Base-by-base conservation (phyloP, 2,113 vertebrate species). In the Lagopus leucura region DNA sequence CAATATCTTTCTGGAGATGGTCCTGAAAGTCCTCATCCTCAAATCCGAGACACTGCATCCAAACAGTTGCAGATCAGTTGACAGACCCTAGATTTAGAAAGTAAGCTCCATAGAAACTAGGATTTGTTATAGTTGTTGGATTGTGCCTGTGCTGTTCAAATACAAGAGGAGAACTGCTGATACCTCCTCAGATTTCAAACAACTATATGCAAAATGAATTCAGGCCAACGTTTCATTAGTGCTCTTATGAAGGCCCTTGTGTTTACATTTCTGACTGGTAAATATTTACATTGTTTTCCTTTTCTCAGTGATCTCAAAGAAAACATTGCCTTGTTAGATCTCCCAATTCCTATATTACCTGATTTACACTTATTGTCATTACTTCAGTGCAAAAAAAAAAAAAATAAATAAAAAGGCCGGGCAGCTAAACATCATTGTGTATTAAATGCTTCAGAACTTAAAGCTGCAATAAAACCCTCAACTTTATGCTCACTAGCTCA, bases 391-490 rank as follows among this genome's bases (percentile, higher is more conserved):
- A 43, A 43, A 43, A 40, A 40, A 40, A 40, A 40, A 40, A 40
- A 12, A 38, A 38, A 38, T 42, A 15, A 43, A 43, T 16, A 43
- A 43, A 43, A 17, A 75, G 57, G 25, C 57, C 77, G 63, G 52
- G 52, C 43, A 83, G 61, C 76, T 95, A 32, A 94, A 94, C 43
- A 81, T 13, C 65, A 54, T 19, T 77, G 3, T 3, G 28, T 45
- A 81, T 81, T 86, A 95, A 94, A 86, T 1, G 4, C 82, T 93
- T 81, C 88, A 82, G 82, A 65, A 94, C 54, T 81, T 88, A 88
- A 0, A 88, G 88, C 85, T 57, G 27, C 86, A 52, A 38, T 96
- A 94, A 96, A 93, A 12, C 86, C 36, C 73, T 94, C 88, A 96
- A 76, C 85, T 93, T 90, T 78, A 48, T 2, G 5, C 65, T 94